phyloP scores from a whole-genome alignment of 2,797 vertebrate species.

The Platalea minor region DNA sequence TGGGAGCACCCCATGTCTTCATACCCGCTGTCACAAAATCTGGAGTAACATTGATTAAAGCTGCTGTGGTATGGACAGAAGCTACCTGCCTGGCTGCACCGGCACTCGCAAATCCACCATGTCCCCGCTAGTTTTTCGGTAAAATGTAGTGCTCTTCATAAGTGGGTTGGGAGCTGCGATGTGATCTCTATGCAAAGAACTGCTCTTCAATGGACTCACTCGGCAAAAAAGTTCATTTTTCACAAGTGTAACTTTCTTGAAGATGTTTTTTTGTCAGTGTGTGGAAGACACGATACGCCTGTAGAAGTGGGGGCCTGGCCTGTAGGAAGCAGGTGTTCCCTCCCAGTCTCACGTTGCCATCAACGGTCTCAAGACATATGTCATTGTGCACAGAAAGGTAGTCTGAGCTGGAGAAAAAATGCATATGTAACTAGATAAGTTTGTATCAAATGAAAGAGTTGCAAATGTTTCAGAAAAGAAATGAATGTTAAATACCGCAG shows the following conservation, averaged over 20 bases:
- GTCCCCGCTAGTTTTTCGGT: neutral
- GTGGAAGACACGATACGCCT: neutral
- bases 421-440: neutral
- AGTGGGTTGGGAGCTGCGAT: rapidly evolving
- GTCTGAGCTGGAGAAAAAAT: neutral
- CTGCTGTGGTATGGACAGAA: neutral
- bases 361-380: constrained; percentile 17
- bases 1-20: neutral
- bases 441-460: neutral
- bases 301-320: neutral
- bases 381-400: neutral
- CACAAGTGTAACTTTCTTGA: neutral
- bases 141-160: rapidly evolving
- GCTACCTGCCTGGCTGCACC: neutral
- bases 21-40: neutral
- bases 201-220: neutral
- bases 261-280: neutral
- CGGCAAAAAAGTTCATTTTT: neutral
- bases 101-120: neutral
- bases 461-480: neutral
- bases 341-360: neutral
- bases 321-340: constrained; percentile 33
- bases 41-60: neutral
- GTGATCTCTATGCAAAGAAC: neutral
- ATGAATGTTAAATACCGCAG: neutral